These are phyloP conservation scores for Penaeus indicus DNA, from an alignment of 1,140 invertebrate genomes.

Conservation along the genomic window DNA sequence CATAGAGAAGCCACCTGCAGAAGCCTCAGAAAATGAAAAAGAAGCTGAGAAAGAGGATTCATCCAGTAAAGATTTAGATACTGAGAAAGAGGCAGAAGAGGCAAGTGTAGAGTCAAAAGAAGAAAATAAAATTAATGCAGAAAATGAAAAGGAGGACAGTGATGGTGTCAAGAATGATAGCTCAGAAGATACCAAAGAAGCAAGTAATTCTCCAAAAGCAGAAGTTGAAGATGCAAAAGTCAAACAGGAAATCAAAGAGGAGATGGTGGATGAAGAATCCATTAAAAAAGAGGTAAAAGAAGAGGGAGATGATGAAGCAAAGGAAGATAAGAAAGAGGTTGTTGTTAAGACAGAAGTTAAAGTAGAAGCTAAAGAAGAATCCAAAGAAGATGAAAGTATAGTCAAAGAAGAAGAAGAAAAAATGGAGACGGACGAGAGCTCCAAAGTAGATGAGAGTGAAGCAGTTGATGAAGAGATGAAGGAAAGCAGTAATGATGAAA, in stretches of 20 bases:
- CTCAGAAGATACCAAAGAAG: too few species aligned
- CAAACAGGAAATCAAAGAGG: conserved; percentile 21
- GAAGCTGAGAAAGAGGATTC: too few species aligned
- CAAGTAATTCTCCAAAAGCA: background rate
- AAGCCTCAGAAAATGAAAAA: too few species aligned
- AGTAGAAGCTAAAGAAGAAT: background rate
- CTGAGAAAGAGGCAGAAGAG: conserved; percentile 7
- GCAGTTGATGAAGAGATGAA: background rate
- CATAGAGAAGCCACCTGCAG: too few species aligned
- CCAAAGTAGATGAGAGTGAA: background rate
- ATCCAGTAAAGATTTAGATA: background rate
- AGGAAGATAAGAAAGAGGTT: background rate
- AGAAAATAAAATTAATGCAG: background rate
- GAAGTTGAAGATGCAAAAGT: background rate
- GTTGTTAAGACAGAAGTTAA: background rate
- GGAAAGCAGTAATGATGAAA: background rate
- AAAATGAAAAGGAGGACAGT: background rate
- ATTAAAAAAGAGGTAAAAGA: conserved; percentile 1
- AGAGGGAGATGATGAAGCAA: conserved; percentile 12
- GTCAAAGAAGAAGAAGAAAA: background rate
- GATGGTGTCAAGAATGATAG: too few species aligned
- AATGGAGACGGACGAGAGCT: too few species aligned
- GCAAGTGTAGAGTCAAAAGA: conserved; percentile 58
- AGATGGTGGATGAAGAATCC: background rate
- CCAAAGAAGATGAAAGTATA: background rate